Percentiles rank a stretch among this genome's conserved stretches.
Conservation (phyloP, 2,888 invertebrate genomes). For the Pachycephus smyrnensis region DNA sequence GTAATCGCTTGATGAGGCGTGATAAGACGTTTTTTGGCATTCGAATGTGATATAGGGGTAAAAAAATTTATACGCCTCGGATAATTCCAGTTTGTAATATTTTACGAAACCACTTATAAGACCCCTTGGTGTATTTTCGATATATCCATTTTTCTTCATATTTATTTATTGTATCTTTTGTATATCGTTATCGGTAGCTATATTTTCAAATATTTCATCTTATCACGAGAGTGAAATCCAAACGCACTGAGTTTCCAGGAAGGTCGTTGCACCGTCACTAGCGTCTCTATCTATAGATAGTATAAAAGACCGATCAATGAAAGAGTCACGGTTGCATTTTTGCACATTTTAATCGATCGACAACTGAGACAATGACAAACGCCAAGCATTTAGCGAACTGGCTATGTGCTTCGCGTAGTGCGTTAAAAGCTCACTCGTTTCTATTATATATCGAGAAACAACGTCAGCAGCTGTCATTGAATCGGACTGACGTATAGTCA, state of each 20-base stretch:
- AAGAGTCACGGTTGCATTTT: background rate
- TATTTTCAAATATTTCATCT: background rate
- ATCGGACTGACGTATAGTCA: background rate
- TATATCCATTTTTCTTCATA: background rate
- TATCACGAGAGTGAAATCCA: background rate
- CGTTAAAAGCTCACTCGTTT: background rate
- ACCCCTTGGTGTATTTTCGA: background rate
- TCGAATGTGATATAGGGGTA: background rate
- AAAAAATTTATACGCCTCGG: background rate
- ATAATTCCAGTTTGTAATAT: background rate
- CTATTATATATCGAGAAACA: no score
- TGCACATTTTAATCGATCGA: background rate
- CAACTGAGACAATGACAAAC: background rate
- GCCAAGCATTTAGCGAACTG: background rate
- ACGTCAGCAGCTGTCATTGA: background rate
- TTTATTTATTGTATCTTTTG: background rate
- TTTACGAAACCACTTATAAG: background rate
- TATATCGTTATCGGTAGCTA: background rate
- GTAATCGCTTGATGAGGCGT: constrained; percentile 35
- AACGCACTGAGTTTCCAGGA: background rate
- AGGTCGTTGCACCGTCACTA: background rate
- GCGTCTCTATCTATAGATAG: background rate
- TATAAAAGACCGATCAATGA: background rate
- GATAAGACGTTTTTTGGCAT: constrained; percentile 28
- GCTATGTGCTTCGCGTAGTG: background rate